Evolutionary conservation across 2,113 vertebrate species (phyloP), one percentile per base, ranked within the genome.

Genomic region (Apodemus sylvaticus): DNA sequence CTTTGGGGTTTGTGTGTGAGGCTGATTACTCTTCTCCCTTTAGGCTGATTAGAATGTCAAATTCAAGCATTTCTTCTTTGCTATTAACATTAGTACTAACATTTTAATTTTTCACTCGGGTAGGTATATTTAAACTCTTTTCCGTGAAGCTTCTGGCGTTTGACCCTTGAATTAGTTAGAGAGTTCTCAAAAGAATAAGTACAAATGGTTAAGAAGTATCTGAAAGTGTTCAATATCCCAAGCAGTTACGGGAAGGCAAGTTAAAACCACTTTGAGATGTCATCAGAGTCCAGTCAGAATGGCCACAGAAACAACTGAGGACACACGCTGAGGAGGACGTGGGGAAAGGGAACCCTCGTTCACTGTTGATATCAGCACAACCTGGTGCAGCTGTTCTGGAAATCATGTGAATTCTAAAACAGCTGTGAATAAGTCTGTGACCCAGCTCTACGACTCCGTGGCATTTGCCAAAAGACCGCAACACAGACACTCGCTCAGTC

Each of bases 1-100:
- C 12, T 68, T 95, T 86, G 68, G 68, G 26, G 13, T 83, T 91
- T 97, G 14, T 68, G n/a, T n/a, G n/a, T n/a, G n/a, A n/a, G n/a
- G n/a, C n/a, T n/a, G n/a, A 73, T 89, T 93, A 60, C 34, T 91
- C 76, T 55, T 83, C 34, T n/a, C 77, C 55, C 90, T 94, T 74
- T 70, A 74, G 66, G 45, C 86, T 82, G 36, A 68, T 89, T 89
- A 90, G 48, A 83, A 73, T 16, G 82, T 36, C 87, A 24, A 73
- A 74, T 55, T 87, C 20, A 78, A 31, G 70, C 60, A 77, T 96
- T 77, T 91, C 29, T 5, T 79, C 3, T 82, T 82, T 89, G 42
- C 86, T 60, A 45, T 42, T 70, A 55, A 39, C 14, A 53, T 42
- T 34, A 83, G 53, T 81, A 36, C 8, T 93, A 16, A 42, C 19